Evolutionary conservation across 2,797 vertebrate genomes (phyloP), one percentile per base, ranked within the genome.

Genomic region (Enteromius anoplus): DNA sequence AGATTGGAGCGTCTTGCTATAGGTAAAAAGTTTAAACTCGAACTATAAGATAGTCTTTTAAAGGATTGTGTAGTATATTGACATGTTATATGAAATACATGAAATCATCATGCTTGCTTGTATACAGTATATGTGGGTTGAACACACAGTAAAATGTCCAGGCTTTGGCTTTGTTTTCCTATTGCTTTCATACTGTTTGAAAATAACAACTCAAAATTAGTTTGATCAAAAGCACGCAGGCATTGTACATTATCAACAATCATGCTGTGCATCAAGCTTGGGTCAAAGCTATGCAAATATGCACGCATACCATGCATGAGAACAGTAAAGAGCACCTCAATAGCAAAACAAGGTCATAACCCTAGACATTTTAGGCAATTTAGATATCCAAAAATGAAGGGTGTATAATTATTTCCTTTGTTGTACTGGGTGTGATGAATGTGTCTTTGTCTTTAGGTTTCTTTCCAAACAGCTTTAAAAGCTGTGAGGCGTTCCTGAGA

Each of bases 401-500:
- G 58, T 29, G 12, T 40, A 66, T 66, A 37, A 40, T n/a, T n/a
- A 40, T 68, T 40, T 40, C 10, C 34, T 64, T 32, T n/a, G 26
- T 40, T 51, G 60, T 12, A 40, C 17, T 34, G 19, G 32, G 64
- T 53, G 19, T 72, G 10, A 53, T 21, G 19, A 17, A 55, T 80
- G 15, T 77, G 26, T 73, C 32, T 51, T 71, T 68, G 47, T 75
- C 34, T 32, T 92, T 72, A 99, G 98, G 97, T 64, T 98, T 99
- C 92, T 99, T 99, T 86, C 97, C 97, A 5, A 97, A 95, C 90
- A 98, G 96, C 88, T 97, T 94, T 85, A 96, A 98, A 91, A 96
- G 96, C 15, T 99, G 98, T 89, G 96, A 97, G 90, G 97, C 98
- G 83, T 99, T 99, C 93, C 96, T 99, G 86, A 95, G 98, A 86